These are phyloP conservation scores for Ophioninae sp. DNA, from an alignment of 2,888 invertebrate species.

Conservation along the genomic window DNA sequence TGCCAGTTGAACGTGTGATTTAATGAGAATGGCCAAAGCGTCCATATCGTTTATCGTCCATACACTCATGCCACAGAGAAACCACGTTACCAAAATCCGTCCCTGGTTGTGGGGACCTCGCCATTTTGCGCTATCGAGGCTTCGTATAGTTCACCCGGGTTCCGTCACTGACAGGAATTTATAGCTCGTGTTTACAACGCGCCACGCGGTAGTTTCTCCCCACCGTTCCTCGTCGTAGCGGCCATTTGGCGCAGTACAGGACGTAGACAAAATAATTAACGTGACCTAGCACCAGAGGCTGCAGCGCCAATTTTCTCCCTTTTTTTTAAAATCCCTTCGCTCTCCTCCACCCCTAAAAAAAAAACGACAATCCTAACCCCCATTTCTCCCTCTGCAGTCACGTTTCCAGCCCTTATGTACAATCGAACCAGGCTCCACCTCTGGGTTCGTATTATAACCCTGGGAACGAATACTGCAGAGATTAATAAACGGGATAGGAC, in stretches of 20 bases:
- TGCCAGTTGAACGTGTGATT: not conserved
- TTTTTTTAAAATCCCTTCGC: conserved; percentile 31
- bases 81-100: conserved; percentile 24
- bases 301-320: conserved; percentile 55
- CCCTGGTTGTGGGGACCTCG: not conserved
- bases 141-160: conserved; percentile 33
- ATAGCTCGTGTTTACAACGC: conserved; percentile 59
- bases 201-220: conserved; percentile 38
- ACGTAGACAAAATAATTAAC: conserved; percentile 61
- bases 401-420: conserved; percentile 38
- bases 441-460: conserved; percentile 6
- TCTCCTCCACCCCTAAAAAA: not conserved
- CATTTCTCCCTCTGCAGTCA: not conserved
- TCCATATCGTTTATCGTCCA: conserved; percentile 1
- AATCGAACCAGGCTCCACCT: conserved; percentile 17
- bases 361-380: conserved; percentile 7
- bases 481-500: conserved; percentile 49
- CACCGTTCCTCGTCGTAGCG: not conserved
- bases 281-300: conserved; percentile 43
- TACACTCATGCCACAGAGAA: not conserved
- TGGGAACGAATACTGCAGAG: conserved; percentile 38
- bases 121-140: conserved; percentile 33
- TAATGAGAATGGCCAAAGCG: not conserved
- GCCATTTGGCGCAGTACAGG: conserved; percentile 31
- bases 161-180: conserved; percentile 58